These are phyloP conservation scores for Megamerina dolium DNA, from an alignment of 2,888 invertebrate genomes.

Conservation along the genomic window DNA sequence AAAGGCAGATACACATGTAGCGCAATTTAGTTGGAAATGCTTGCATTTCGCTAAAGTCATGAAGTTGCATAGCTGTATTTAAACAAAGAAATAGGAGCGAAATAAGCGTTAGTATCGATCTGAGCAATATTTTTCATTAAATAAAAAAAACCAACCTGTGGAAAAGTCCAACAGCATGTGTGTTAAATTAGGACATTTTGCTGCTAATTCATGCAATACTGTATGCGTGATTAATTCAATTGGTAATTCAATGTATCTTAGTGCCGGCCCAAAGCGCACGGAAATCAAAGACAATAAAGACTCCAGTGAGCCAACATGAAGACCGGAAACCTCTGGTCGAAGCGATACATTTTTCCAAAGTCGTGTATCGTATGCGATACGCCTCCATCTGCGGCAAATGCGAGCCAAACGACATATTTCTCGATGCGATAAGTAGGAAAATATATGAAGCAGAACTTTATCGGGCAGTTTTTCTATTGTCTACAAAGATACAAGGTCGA, in stretches of 20 bases:
- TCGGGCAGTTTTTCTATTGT: constrained; percentile 96
- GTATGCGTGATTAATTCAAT: constrained; percentile 95
- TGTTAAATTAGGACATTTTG: constrained; percentile 91
- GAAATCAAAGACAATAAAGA: constrained; percentile 81
- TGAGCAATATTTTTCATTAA: neutral
- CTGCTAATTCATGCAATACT: constrained; percentile 92
- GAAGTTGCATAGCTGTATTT: constrained; percentile 94
- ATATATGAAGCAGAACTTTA: constrained; percentile 89
- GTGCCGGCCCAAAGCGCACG: constrained; percentile 77
- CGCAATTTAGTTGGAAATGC: constrained; percentile 95
- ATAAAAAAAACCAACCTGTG: constrained; percentile 56
- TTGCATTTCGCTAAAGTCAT: constrained; percentile 98
- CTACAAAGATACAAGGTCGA: too few species aligned
- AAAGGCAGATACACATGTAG: constrained; percentile 93
- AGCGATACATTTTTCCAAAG: constrained; percentile 96
- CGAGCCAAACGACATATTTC: constrained; percentile 92
- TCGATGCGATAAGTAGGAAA: constrained; percentile 87
- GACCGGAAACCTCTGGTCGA: constrained; percentile 91
- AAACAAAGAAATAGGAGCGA: constrained; percentile 3
- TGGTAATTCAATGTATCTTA: constrained; percentile 87
- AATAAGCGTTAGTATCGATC: neutral
- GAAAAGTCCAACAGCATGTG: constrained; percentile 97
- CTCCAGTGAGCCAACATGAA: constrained; percentile 68
- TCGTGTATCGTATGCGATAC: constrained; percentile 89
- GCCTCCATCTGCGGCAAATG: constrained; percentile 94